Evolutionary conservation across 2,113 vertebrate species (phyloP).

Genomic region (Neolamprologus ventralis): DNA sequence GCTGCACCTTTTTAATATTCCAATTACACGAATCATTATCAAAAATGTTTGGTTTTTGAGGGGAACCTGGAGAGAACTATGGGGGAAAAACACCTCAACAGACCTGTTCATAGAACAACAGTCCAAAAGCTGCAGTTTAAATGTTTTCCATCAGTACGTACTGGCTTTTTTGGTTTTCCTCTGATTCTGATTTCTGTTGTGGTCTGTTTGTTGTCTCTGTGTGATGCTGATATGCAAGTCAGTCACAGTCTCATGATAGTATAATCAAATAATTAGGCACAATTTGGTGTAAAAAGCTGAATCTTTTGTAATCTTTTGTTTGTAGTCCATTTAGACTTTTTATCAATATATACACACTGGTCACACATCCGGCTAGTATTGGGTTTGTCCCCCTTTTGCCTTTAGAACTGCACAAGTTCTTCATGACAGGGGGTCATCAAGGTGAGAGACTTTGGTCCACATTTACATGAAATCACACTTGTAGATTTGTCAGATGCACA

Average conservation of each 20-base stretch:
- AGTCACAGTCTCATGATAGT: not conserved
- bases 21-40: not conserved
- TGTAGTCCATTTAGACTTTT: not conserved
- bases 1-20: not conserved
- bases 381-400: not conserved
- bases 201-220: not conserved
- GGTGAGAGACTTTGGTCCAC: not conserved
- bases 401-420: not conserved
- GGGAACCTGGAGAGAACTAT: not conserved
- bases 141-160: not conserved
- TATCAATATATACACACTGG: not conserved
- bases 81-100: not conserved
- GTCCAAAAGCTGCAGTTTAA: not conserved
- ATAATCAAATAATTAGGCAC: not conserved
- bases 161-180: not conserved
- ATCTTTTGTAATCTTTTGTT: not conserved
- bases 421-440: not conserved
- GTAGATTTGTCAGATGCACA: not conserved
- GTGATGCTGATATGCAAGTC: not conserved
- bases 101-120: not conserved
- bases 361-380: not conserved
- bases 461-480: not conserved
- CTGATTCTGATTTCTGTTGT: not conserved
- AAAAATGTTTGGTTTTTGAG: not conserved
- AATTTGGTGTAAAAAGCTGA: not conserved